A percentile compares a stretch with the other conserved stretches of the same genome.
Evolutionary conservation across 1,140 invertebrate genomes (phyloP).

Genomic region (Drosophila prosaltans): DNA sequence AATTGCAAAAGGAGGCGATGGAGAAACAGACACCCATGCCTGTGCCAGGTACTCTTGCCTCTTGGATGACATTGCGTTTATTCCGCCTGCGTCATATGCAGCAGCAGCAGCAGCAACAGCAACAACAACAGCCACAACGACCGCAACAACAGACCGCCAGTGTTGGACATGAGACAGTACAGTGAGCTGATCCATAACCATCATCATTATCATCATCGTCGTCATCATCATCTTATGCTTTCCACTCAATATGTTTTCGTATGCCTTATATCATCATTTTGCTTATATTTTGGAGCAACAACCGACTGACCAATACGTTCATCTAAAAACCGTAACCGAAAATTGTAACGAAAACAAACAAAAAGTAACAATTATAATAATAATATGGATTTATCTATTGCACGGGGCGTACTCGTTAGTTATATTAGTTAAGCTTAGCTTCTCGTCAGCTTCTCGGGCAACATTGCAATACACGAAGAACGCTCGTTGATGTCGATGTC

Average conservation of each 20-base stretch:
- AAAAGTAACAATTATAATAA: background rate
- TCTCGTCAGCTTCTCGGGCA: conserved; percentile 59
- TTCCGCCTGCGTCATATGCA: conserved; percentile 85
- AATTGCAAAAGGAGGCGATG: conserved; percentile 88
- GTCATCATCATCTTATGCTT: background rate
- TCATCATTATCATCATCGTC: no score
- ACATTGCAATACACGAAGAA: conserved; percentile 69
- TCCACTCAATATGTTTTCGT: conserved; percentile 1
- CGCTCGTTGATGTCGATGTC: conserved; percentile 18
- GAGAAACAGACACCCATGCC: conserved; percentile 84
- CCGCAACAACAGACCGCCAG: conserved; percentile 42
- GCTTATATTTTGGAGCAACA: conserved; percentile 25
- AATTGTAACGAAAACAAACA: background rate
- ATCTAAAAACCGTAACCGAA: conserved; percentile 1
- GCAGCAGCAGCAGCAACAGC: conserved; percentile 65
- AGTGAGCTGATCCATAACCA: conserved; percentile 31
- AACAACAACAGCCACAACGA: conserved; percentile 41
- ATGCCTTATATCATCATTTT: conserved; percentile 21
- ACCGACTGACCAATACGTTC: conserved; percentile 32
- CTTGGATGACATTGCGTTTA: conserved; percentile 89
- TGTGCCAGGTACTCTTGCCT: conserved; percentile 86
- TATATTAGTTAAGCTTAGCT: conserved; percentile 26
- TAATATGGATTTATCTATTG: background rate
- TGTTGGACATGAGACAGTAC: conserved; percentile 66
- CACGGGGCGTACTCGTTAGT: conserved; percentile 32